Evolutionary conservation across 2,888 invertebrate genomes (phyloP), one percentile per base, ranked within the genome.

Genomic region (Polyommatus iphigenia): DNA sequence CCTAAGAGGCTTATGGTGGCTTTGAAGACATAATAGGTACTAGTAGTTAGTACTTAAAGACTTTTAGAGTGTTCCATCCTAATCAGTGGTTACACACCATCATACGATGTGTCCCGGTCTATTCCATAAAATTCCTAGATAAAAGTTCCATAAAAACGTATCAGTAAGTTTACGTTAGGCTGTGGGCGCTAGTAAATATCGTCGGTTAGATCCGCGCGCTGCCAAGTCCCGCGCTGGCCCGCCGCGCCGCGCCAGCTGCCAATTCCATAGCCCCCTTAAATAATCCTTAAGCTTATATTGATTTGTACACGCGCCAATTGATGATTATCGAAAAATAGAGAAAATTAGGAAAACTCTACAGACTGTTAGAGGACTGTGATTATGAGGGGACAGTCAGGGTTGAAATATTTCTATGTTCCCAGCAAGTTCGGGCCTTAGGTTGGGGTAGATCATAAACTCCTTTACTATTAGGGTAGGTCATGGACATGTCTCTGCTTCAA

Each of bases 131-230:
- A 67, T 29, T 67, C 29, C 29, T 29, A 32, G 67, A 67, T 67
- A 67, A 15, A 29, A 24, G 24, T 67, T 20, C 67, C 67, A 67
- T 67, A 67, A 67, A 67, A 67, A 67, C 67, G 67, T 67, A 67
- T 67, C 67, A 29, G 67, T 67, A 67, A 67, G 67, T 67, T 67
- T 67, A 41, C 73, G 73, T 73, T 73, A 73, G 73, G 73, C 24
- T 54, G 75, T 50, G 24, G 50, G 73, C 46, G 73, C 73, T 75
- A 50, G 75, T 75, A 75, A 75, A 75, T 75, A 75, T 75, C 75
- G 54, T 20, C 24, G 50, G 75, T 50, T 75, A 50, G 46, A 54
- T 75, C 54, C 41, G 29, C 29, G 73, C 50, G 75, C 54, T 75
- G 75, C 54, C 75, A 75, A 75, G 54, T 54, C 46, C n/a, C 29